Conservation (phyloP, 2,113 vertebrate genomes). For the Apteryx owenii region DNA sequence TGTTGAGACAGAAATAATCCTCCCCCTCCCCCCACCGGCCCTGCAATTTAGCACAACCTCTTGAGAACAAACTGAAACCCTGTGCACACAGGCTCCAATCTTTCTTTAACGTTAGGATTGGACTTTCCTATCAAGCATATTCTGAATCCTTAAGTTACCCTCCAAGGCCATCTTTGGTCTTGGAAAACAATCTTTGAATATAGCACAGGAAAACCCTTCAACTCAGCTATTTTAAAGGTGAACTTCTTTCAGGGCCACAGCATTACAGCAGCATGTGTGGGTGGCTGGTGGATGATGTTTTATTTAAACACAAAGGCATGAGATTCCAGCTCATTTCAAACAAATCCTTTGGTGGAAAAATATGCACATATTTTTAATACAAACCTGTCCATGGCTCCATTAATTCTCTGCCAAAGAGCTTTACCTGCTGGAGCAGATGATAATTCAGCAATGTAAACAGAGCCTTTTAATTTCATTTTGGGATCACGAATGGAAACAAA, state of each 20-base stretch:
- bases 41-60: neutral
- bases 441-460: constrained; percentile 47
- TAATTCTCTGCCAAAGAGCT: constrained; percentile 37
- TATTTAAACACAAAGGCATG: constrained; percentile 66
- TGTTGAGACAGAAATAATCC: neutral
- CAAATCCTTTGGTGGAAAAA: constrained; percentile 36
- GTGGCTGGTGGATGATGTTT: constrained; percentile 50
- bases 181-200: neutral
- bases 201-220: neutral
- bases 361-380: constrained; percentile 60
- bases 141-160: neutral
- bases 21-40: neutral
- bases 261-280: constrained; percentile 12
- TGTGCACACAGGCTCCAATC: neutral
- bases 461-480: constrained; percentile 69
- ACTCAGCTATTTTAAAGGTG: constrained; percentile 58
- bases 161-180: neutral
- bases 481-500: constrained; percentile 61
- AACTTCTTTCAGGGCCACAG: constrained; percentile 33
- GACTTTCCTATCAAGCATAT: neutral
- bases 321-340: constrained; percentile 53
- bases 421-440: constrained; percentile 59
- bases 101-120: neutral
- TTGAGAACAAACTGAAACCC: neutral
- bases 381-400: constrained; percentile 2